Conservation (phyloP, 2,797 vertebrate genomes). For the Ambastaia sidthimunki region DNA sequence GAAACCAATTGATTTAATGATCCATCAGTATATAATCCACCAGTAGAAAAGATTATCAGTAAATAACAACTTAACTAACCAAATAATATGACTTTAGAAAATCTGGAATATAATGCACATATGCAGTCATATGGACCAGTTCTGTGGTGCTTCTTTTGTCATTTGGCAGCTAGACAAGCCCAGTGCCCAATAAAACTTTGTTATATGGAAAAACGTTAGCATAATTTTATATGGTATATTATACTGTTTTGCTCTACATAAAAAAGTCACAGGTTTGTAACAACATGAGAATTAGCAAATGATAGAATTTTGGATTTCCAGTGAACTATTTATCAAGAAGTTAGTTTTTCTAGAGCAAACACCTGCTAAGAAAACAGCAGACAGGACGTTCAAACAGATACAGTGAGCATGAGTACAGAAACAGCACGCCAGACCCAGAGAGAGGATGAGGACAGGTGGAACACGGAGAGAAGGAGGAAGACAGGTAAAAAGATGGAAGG, state of each 20-base stretch:
- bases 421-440: slow-evolving; percentile 25
- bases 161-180: not conserved
- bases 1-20: not conserved
- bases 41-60: too few relatives aligned
- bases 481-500: not conserved
- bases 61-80: not conserved
- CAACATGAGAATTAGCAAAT: not conserved
- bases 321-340: not conserved
- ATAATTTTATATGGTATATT: too few relatives aligned
- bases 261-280: not conserved
- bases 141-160: not conserved
- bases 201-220: too few relatives aligned
- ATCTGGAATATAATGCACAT: not conserved
- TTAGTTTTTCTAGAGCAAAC: not conserved
- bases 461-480: slow-evolving; percentile 22
- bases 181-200: not conserved
- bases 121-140: not conserved
- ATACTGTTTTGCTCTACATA: not conserved
- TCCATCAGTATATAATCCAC: too few relatives aligned
- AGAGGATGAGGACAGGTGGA: slow-evolving; percentile 17
- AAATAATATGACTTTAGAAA: not conserved
- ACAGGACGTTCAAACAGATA: not conserved
- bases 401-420: slow-evolving; percentile 37
- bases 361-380: slow-evolving; percentile 14
- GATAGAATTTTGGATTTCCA: not conserved